phyloP scores from a whole-genome alignment of 2,113 vertebrate genomes.

The Sinocyclocheilus anophthalmus region DNA sequence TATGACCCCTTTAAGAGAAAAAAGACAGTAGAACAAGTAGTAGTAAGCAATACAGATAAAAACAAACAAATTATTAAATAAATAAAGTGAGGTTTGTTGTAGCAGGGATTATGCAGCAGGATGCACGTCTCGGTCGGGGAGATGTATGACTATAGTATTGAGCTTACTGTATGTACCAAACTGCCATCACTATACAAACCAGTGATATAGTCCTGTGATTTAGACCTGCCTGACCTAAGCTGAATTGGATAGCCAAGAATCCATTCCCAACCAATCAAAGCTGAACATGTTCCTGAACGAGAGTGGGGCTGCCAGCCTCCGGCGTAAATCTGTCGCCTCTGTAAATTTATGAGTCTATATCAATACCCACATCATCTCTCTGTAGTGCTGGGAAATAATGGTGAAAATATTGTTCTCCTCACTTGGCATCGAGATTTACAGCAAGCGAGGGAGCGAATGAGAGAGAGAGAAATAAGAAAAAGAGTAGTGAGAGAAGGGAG shows the following conservation, averaged over 20 bases:
- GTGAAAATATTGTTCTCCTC: constrained; percentile 57
- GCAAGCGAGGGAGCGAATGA: constrained; percentile 1
- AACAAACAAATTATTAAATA: not conserved
- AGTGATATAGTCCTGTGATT: constrained; percentile 42
- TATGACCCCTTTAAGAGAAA: too few species aligned
- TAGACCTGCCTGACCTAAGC: constrained; percentile 37
- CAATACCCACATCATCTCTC: constrained; percentile 44
- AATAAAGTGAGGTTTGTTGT: not conserved
- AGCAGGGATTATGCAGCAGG: not conserved
- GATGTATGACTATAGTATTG: not conserved
- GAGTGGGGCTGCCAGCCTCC: constrained; percentile 38
- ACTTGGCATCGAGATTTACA: constrained; percentile 52
- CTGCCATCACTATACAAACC: constrained; percentile 18
- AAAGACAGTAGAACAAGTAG: not conserved
- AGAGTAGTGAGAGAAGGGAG: constrained; percentile 4
- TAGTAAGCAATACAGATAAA: not conserved
- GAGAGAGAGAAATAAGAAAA: constrained; percentile 2
- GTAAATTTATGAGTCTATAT: constrained; percentile 50
- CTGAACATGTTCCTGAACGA: constrained; percentile 18
- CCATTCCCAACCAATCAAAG: constrained; percentile 50
- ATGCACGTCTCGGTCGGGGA: not conserved
- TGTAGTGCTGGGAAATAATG: constrained; percentile 53
- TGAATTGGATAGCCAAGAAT: constrained; percentile 43
- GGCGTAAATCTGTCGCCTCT: constrained; percentile 37
- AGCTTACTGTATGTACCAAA: constrained; percentile 28